A percentile compares a stretch with the other conserved stretches of the same genome.
Evolutionary conservation across 2,888 invertebrate genomes (phyloP).

Genomic region (Tuberolachnus salignus): DNA sequence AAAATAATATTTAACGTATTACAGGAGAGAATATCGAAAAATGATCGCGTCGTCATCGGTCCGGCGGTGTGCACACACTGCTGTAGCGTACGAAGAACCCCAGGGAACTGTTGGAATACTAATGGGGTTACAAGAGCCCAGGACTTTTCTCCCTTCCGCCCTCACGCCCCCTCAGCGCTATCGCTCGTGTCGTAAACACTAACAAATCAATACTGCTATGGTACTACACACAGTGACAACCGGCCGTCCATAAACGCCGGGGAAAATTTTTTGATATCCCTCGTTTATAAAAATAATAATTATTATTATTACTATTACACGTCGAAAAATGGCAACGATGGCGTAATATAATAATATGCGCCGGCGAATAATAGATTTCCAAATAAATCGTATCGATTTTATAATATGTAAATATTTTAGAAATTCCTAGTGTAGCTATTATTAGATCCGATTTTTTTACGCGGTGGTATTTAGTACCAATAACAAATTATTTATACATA

Average conservation of each 20-base stretch:
- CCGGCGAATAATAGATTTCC: too few species aligned
- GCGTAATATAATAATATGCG: too few species aligned
- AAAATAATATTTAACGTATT: background rate
- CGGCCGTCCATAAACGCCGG: constrained; percentile 33
- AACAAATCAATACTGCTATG: constrained; percentile 56
- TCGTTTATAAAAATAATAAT: background rate
- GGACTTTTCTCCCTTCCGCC: constrained; percentile 45
- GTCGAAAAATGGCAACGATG: too few species aligned
- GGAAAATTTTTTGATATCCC: constrained; percentile 36
- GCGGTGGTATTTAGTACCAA: too few species aligned
- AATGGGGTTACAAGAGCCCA: constrained; percentile 55
- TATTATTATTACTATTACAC: too few species aligned
- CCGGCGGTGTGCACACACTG: constrained; percentile 9
- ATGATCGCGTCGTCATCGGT: background rate
- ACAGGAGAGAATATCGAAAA: constrained; percentile 15
- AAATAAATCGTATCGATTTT: too few species aligned
- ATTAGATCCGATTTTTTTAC: too few species aligned
- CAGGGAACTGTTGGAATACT: constrained; percentile 56
- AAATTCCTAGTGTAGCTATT: too few species aligned
- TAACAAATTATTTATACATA: too few species aligned
- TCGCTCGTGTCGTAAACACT: constrained; percentile 53
- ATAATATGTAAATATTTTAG: too few species aligned
- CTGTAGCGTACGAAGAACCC: constrained; percentile 48
- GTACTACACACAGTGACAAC: constrained; percentile 31
- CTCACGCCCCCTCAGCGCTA: constrained; percentile 22